phyloP scores from a whole-genome alignment of 2,113 vertebrate genomes.

The Otus sunia region DNA sequence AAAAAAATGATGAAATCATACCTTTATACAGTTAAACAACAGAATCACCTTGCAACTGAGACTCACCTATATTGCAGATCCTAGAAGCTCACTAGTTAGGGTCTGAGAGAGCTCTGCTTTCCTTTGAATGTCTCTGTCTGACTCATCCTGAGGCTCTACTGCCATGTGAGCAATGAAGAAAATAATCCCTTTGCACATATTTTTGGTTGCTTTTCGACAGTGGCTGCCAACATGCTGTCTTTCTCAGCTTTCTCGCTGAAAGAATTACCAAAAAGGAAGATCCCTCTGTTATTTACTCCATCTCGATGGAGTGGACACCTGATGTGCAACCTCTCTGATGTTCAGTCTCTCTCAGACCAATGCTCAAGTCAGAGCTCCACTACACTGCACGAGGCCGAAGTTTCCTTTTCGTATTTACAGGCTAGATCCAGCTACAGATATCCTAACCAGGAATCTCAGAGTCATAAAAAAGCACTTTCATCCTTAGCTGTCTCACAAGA shows the following conservation, averaged over 20 bases:
- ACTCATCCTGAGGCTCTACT: neutral
- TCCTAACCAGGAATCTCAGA: neutral
- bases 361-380: neutral
- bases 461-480: neutral
- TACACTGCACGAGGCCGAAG: neutral
- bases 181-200: neutral
- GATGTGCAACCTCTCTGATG: fast-evolving
- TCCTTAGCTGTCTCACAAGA: neutral
- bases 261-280: neutral
- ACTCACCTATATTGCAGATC: fast-evolving
- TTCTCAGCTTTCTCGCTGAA: neutral
- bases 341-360: neutral
- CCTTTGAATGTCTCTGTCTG: neutral
- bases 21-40: fast-evolving
- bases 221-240: neutral
- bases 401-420: neutral
- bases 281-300: neutral
- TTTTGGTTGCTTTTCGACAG: neutral
- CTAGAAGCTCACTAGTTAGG: neutral
- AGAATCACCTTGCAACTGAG: neutral
- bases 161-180: neutral
- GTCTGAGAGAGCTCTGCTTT: neutral
- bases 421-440: neutral
- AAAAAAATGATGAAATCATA: neutral
- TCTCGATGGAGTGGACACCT: fast-evolving